phyloP scores from a whole-genome alignment of 2,888 invertebrate genomes.

The Flabesymbios commensalis region DNA sequence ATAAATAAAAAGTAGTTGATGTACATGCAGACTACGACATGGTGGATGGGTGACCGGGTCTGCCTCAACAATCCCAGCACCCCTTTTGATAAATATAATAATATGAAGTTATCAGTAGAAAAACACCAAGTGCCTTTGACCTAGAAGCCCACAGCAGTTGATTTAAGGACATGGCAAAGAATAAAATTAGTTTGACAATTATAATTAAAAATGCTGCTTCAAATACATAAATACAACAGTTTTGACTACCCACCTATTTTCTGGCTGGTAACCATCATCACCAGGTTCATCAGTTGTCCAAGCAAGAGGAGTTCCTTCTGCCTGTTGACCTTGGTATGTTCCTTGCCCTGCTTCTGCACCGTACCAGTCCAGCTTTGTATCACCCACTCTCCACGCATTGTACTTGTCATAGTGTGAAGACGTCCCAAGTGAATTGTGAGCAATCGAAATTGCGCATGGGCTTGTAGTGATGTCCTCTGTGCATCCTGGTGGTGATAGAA shows the following conservation, averaged over 20 bases:
- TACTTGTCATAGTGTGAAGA: conserved; percentile 39
- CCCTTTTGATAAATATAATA: too few relatives aligned
- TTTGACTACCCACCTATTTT: conserved; percentile 45
- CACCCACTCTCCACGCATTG: conserved; percentile 47
- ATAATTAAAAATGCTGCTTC: too few relatives aligned
- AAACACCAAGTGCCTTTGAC: too few relatives aligned
- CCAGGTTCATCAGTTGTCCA: conserved; percentile 52
- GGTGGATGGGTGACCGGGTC: too few relatives aligned
- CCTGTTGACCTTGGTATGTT: conserved; percentile 33
- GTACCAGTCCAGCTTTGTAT: conserved; percentile 49
- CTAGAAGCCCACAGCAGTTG: too few relatives aligned
- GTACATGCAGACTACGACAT: too few relatives aligned
- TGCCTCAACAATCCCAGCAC: too few relatives aligned
- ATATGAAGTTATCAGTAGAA: too few relatives aligned
- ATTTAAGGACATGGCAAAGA: too few relatives aligned
- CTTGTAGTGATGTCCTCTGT: conserved; percentile 21
- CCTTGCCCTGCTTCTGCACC: conserved; percentile 50
- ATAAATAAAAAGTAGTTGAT: too few relatives aligned
- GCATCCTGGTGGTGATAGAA: conserved; percentile 20
- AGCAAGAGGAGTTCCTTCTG: conserved; percentile 48
- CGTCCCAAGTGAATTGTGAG: conserved; percentile 33
- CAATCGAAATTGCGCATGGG: conserved; percentile 47
- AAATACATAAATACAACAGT: too few relatives aligned
- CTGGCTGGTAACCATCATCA: conserved; percentile 35
- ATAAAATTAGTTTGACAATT: too few relatives aligned